A percentile compares a stretch with the other conserved stretches of the same genome.
phyloP scores from a whole-genome alignment of 2,113 vertebrate genomes.

The Hoplias malabaricus region DNA sequence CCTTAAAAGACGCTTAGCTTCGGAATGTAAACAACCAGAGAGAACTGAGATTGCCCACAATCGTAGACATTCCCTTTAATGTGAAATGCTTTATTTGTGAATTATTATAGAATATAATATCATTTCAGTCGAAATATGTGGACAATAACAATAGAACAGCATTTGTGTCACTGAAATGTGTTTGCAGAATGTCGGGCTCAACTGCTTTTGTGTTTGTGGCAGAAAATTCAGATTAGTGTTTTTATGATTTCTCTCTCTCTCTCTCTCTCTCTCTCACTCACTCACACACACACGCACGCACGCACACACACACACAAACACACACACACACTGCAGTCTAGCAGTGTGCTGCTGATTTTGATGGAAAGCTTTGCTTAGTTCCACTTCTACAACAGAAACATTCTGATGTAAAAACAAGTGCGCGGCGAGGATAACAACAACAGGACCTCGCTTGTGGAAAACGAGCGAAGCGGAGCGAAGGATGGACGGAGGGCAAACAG shows the following conservation, averaged over 20 bases:
- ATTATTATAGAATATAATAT: too few species aligned
- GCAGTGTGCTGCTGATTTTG: not conserved
- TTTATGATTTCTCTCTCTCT: not conserved
- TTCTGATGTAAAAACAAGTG: constrained; percentile 42
- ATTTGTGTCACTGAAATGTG: too few species aligned
- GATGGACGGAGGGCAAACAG: constrained; percentile 40
- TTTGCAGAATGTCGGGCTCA: too few species aligned
- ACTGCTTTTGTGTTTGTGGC: not conserved
- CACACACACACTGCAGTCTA: not conserved
- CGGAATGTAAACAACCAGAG: too few species aligned
- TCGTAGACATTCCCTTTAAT: too few species aligned
- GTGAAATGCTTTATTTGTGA: too few species aligned
- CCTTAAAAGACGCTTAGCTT: too few species aligned
- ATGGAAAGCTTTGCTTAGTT: constrained; percentile 6
- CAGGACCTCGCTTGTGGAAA: constrained; percentile 28
- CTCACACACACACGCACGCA: not conserved
- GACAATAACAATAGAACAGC: too few species aligned
- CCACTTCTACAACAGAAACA: not conserved
- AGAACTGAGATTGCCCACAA: too few species aligned
- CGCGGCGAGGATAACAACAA: constrained; percentile 22
- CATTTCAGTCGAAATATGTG: too few species aligned
- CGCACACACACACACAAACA: not conserved
- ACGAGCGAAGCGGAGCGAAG: constrained; percentile 10
- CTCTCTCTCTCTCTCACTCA: too few species aligned
- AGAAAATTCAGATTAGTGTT: not conserved